Base-by-base conservation (phyloP, 2,888 invertebrate genomes). In the Lithophane leautieri region DNA sequence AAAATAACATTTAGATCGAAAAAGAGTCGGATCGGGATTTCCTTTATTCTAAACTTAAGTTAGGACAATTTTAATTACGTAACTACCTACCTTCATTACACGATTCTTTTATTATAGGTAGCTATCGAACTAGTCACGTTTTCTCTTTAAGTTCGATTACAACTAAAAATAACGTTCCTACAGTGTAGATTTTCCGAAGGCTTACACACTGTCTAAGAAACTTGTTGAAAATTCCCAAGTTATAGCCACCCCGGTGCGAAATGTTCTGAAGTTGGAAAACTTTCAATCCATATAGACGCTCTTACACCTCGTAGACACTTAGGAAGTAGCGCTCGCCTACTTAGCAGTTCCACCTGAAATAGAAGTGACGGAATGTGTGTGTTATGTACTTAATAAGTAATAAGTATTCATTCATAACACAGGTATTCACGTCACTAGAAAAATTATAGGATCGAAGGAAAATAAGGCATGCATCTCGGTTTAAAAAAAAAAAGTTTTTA, bases 251-350 rank as follows among this genome's bases (percentile, higher is more conserved):
- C 14, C 34, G 40, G 62, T 50, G 73, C 56, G 58, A 79, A 76
- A 80, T 78, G 88, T 78, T 72, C 73, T 70, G 28, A 76, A 83
- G 88, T 88, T 80, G 65, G 70, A 22, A 79, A 86, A 88, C 85
- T 86, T 88, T 82, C 73, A 72, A 81, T 84, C 77, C 75, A 71
- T 68, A 70, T 63, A 75, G 73, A 74, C 65, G 50, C 61, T 54
- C 54, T 58, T 63, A 66, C 87, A 86, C 85, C 78, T 88, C 73
- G 67, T 74, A 71, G 69, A 73, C 85, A 79, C 75, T 86, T 84
- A 65, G 63, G 47, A 84, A 88, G 34, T 67, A 40, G 61, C n/a
- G 65, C 67, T 71, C 66, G 58, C 60, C 68, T 83, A 86, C 86
- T 86, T 86, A 88, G 62, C 60, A 72, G 74, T 86, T 82, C 62